Base-by-base conservation (phyloP, 2,113 vertebrate species). In the Syrmaticus mikado region DNA sequence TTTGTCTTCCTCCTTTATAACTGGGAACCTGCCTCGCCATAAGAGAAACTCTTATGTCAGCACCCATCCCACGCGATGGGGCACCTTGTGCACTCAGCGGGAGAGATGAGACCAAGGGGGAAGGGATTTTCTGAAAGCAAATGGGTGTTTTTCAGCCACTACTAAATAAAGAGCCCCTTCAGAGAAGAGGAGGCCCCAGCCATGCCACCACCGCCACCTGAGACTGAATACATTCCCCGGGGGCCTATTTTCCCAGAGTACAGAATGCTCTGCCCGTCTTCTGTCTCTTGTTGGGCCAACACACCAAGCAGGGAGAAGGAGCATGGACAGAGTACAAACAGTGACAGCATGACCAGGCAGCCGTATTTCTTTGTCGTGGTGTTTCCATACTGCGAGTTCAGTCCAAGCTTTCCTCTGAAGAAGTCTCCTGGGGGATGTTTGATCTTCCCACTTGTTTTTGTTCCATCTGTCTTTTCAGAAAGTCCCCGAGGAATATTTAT, bases 401-500 rank as follows among this genome's bases (percentile, higher is more conserved):
- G 6, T 55, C 57, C 38, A 65, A 77, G 46, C 46, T 83, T 52
- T 82, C 84, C 71, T 72, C 76, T 81, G 6, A 50, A 43, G 32
- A 88, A 67, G 78, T 52, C 65, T 93, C 76, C 68, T 52, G 65
- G 11, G n/a, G 80, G 30, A 77, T 75, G 81, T 94, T 92, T 75
- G 81, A 94, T 94, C 57, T 93, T 88, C 73, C 15, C 77, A 61
- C 70, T 93, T 93, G 70, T 78, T 94, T 92, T 93, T 92, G 70
- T 86, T 94, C 75, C 80, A 94, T 94, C 70, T 90, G 61, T 71
- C 90, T 86, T 92, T 92, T 61, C 76, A 87, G 76, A 66, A 19
- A 74, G 20, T 92, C 73, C 57, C 90, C 17, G n/a, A 75, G 73
- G 80, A 96, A 68, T 93, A 88, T 88, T 94, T 92, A 84, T 90